Evolutionary conservation across 2,113 vertebrate species (phyloP), one percentile per base, ranked within the genome.

Genomic region (Percopsis transmontana): DNA sequence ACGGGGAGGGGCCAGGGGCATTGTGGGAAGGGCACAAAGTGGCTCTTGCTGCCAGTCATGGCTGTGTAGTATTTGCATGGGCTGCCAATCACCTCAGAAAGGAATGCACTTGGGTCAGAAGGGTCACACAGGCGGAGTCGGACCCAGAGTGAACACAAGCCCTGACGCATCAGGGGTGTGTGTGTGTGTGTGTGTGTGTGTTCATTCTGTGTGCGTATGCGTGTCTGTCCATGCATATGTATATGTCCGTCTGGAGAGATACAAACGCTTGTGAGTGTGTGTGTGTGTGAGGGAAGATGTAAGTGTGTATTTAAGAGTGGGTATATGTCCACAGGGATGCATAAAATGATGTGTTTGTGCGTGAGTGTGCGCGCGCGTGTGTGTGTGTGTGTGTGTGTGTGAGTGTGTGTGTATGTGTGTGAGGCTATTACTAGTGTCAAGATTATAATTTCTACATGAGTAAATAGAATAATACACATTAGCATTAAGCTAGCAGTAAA

Each of bases 61-160:
- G 70, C 59, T 82, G 87, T 81, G 79, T 79, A 70, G 55, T 80
- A 92, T 93, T 93, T 92, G 91, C 93, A 93, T 90, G 89, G 86
- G 81, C 91, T 92, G 94, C 90, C 94, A 93, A 85, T 95, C 93
- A 93, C 85, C 82, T 85, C 85, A 70, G 88, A 84, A 88, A 90
- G 91, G 92, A 93, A 94, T 93, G 92, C 77, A 82, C 87, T 57
- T 82, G 69, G 92, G 90, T 93, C 90, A 91, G 84, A 39, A 70
- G 88, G 92, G 92, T 94, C 91, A 74, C 0, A 13, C 90, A 86
- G 90, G 91, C 85, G 69, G 88, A 83, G 87, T 85, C 74, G 81
- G 82, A 74, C 80, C 76, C 82, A 89, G 89, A 88, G 88, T 72
- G 90, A 93, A 91, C 90, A 87, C 89, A 51, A 85, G 87, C 85